Conservation (phyloP, 2,888 invertebrate species). For the Bursaphelenchus okinawaensis region DNA sequence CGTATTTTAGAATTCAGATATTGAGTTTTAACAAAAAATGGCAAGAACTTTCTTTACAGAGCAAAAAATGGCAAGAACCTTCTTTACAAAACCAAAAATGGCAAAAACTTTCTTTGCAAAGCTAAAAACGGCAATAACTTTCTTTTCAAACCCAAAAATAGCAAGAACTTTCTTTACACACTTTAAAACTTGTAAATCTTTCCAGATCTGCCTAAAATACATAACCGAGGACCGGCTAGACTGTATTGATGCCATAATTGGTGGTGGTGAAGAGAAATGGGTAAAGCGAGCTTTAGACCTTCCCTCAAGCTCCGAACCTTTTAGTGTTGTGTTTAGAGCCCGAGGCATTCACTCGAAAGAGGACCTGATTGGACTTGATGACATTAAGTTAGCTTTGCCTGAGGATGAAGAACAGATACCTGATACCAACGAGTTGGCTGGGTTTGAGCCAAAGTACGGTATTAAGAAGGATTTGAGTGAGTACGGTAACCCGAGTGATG, state of each 20-base stretch:
- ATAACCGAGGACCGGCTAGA: background rate
- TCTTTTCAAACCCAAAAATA: too few relatives aligned
- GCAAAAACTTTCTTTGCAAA: too few relatives aligned
- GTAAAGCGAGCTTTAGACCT: conserved; percentile 16
- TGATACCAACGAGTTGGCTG: conserved; percentile 10
- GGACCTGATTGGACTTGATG: conserved; percentile 28
- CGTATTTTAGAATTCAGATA: too few relatives aligned
- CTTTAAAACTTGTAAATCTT: background rate
- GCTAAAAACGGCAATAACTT: too few relatives aligned
- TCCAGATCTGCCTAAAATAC: conserved; percentile 18
- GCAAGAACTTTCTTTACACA: background rate
- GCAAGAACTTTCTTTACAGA: too few relatives aligned
- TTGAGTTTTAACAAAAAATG: too few relatives aligned
- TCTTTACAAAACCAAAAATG: too few relatives aligned
- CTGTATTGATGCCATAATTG: conserved; percentile 27
- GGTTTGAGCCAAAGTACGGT: background rate
- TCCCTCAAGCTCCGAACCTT: conserved; percentile 15
- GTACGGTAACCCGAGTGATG: too few relatives aligned
- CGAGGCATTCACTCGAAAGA: conserved; percentile 26
- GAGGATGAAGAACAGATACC: conserved; percentile 2
- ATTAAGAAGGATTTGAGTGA: too few relatives aligned
- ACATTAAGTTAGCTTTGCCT: conserved; percentile 13
- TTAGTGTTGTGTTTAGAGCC: conserved; percentile 24
- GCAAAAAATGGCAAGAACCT: too few relatives aligned
- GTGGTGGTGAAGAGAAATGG: conserved; percentile 23